Evolutionary conservation across 2,888 invertebrate species (phyloP).

Genomic region (Eumacrocentrus americanus): DNA sequence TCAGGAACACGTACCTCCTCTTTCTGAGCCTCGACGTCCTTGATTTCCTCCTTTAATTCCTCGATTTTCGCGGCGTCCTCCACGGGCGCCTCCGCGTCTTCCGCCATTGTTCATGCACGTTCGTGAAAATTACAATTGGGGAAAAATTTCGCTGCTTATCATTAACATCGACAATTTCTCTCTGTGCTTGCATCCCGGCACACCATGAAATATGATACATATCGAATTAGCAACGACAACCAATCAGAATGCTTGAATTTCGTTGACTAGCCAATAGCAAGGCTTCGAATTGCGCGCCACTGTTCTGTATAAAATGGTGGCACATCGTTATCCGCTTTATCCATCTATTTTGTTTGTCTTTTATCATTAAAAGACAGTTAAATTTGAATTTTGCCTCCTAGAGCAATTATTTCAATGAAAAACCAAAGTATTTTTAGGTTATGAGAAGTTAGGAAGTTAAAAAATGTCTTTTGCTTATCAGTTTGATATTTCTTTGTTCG

Average conservation of each 20-base stretch:
- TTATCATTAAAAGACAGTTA: no score
- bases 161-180: no score
- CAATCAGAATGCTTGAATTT: neutral
- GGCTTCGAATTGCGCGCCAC: neutral
- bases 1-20: constrained; percentile 27
- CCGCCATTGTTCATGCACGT: constrained; percentile 10
- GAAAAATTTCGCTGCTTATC: no score
- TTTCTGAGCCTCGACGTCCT: constrained; percentile 14
- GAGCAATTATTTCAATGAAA: no score
- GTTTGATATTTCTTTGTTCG: no score
- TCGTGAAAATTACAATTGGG: neutral
- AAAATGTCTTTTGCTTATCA: no score
- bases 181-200: no score
- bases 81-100: constrained; percentile 23
- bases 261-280: neutral
- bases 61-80: constrained; percentile 21
- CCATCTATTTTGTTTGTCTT: neutral
- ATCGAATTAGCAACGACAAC: no score
- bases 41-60: constrained; percentile 11
- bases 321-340: neutral
- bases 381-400: no score
- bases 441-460: no score
- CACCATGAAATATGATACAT: no score
- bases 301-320: neutral
- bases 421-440: no score